A percentile compares a stretch with the other conserved stretches of the same genome.
phyloP scores from a whole-genome alignment of 2,888 invertebrate genomes.

The Polydesmus complanatus region DNA sequence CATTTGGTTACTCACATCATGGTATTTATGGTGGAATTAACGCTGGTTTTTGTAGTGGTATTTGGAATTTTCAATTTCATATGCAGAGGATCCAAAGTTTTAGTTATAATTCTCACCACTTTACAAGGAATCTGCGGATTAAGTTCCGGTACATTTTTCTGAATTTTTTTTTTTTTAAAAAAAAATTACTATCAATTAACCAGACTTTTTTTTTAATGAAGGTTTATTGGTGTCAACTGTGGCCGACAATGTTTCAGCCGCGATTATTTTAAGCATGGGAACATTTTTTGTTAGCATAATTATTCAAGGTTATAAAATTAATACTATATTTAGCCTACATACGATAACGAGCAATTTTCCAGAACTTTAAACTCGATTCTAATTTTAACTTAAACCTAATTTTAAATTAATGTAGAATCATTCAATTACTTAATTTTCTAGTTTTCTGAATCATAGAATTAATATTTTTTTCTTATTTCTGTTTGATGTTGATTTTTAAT shows the following conservation, averaged over 20 bases:
- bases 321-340: too few relatives aligned
- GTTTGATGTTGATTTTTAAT: too few relatives aligned
- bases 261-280: neutral
- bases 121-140: neutral
- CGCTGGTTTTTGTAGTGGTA: neutral
- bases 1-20: neutral
- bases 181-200: too few relatives aligned
- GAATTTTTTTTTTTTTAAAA: neutral
- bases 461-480: too few relatives aligned
- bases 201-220: neutral
- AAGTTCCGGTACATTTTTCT: neutral
- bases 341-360: too few relatives aligned
- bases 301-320: too few relatives aligned
- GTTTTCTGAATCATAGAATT: too few relatives aligned
- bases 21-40: neutral
- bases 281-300: neutral
- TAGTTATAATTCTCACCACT: neutral
- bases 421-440: too few relatives aligned
- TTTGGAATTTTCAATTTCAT: neutral
- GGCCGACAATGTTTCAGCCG: neutral
- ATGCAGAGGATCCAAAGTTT: neutral
- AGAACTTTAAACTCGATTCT: too few relatives aligned
- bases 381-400: too few relatives aligned
- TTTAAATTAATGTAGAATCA: too few relatives aligned
- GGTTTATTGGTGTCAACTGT: neutral